Evolutionary conservation across 1,140 invertebrate species (phyloP), one percentile per base, ranked within the genome.

Genomic region (Brachionus manjavacas): DNA sequence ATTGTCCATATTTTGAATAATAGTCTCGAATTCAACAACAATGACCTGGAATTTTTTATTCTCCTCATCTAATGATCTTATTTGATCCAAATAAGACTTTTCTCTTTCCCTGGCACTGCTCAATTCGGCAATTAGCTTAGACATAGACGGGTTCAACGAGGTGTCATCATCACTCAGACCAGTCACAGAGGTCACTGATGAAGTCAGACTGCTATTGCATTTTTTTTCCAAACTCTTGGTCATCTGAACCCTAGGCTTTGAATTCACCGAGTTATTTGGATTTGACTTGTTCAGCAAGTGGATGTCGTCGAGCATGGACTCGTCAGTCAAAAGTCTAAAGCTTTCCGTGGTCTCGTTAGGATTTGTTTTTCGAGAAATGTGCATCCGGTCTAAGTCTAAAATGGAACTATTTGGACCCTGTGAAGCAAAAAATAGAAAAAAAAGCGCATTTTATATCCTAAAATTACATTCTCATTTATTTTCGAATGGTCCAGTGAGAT

Each of bases 1-100:
- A 60, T 81, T 81, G n/a, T 64, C 52, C 79, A 81, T 60, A 64
- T 81, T 81, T 60, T 81, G 52, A 20, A 81, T 64, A 12, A 81
- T 81, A 12, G 52, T 81, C 41, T 81, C 79, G 25, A 81, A 81
- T 35, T 60, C 79, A 11, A 64, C 79, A 23, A 68, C 79, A 20
- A 68, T 43, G 3, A 64, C 79, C 25, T 31, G 20, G 23, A 35
- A 81, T 28, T 81, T 81, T 66, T 81, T 60, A 64, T 81, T 81
- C 39, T 81, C 79, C 23, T 81, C 79, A 28, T 81, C 79, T 14
- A 81, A 43, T 12, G 28, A 64, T 9, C 8, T 43, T 11, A 81
- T 81, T 35, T 68, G 79, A 2, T 68, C 64, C 8, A 64, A 14
- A 64, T 81, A 68, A 16, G 20, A 12, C 25, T 68, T 81, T 35